Evolutionary conservation across 1,140 invertebrate genomes (phyloP).

Genomic region (Drosophila eugracilis): DNA sequence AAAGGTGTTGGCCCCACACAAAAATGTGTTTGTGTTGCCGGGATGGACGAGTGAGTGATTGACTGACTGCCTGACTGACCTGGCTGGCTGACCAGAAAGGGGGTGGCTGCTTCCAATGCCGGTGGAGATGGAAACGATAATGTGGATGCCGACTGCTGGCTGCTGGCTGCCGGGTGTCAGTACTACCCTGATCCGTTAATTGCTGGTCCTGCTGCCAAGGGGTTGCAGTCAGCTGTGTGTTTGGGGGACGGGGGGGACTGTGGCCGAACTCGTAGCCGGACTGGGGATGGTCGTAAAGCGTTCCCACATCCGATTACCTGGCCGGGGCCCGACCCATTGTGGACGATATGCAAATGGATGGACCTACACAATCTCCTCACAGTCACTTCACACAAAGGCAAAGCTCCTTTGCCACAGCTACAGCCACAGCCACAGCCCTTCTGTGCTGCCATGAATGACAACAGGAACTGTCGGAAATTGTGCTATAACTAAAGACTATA

Average conservation of each 20-base stretch:
- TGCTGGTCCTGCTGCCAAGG: constrained; percentile 14
- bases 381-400: constrained; percentile 10
- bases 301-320: constrained; percentile 29
- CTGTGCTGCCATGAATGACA: constrained; percentile 56
- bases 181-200: constrained; percentile 40
- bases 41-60: constrained; percentile 27
- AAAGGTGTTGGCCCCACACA: constrained; percentile 13
- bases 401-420: neutral
- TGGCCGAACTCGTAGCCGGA: too few relatives aligned
- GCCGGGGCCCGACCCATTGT: constrained; percentile 28
- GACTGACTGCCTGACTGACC: constrained; percentile 26
- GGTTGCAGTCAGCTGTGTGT: too few relatives aligned
- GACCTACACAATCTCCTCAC: constrained; percentile 4
- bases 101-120: neutral
- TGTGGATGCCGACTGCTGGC: constrained; percentile 16
- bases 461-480: constrained; percentile 72
- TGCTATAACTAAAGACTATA: constrained; percentile 58
- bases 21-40: neutral
- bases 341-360: constrained; percentile 59
- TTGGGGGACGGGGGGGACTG: too few relatives aligned
- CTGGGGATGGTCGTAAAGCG: constrained; percentile 35
- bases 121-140: constrained; percentile 27
- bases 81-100: neutral
- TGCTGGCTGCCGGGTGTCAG: neutral
- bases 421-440: too few relatives aligned